Evolutionary conservation across 1,140 invertebrate species (phyloP), one percentile per base, ranked within the genome.

Genomic region (Pogonognathellus flavescens): DNA sequence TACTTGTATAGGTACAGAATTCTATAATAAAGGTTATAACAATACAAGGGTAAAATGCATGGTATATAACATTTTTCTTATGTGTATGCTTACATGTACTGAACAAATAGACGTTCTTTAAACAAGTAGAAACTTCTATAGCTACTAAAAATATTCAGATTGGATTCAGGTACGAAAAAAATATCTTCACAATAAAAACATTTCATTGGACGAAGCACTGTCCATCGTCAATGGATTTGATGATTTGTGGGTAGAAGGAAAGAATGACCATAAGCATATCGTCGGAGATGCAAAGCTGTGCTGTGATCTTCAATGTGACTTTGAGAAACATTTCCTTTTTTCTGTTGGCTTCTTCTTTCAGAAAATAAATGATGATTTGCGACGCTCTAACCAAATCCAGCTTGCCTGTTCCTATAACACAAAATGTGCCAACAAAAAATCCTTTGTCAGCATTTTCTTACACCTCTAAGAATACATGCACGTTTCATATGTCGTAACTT

Each of bases 271-370:
- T 82, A 49, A 80, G 60, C 20, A 31, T 57, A 59, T 86, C 80
- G 14, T 86, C 80, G 20, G 80, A 20, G 53, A 82, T 82, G 60
- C 80, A 86, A 25, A 86, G 60, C 57, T 86, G 80, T 31, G 85
- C 81, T 52, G 76, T 86, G 53, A 86, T 86, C 49, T 83, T 86
- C 50, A 86, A 66, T 59, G 85, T 82, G 13, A 86, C 70, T 83
- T 83, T 86, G n/a, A 86, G 76, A 52, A 86, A 83, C 49, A 31
- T 86, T 53, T 86, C 81, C 66, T 86, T 86, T 50, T 86, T 66
- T 70, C 85, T 41, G 18, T 86, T 80, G 18, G 85, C 85, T 41
- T 86, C 80, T 83, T 86, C 55, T 57, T 86, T 86, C 22, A 86
- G 81, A 53, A 86, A 86, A 49, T 82, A 83, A 52, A 86, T 86